A percentile compares a stretch with the other conserved stretches of the same genome.
phyloP scores from a whole-genome alignment of 2,113 vertebrate genomes.

The Crotalus tigris region DNA sequence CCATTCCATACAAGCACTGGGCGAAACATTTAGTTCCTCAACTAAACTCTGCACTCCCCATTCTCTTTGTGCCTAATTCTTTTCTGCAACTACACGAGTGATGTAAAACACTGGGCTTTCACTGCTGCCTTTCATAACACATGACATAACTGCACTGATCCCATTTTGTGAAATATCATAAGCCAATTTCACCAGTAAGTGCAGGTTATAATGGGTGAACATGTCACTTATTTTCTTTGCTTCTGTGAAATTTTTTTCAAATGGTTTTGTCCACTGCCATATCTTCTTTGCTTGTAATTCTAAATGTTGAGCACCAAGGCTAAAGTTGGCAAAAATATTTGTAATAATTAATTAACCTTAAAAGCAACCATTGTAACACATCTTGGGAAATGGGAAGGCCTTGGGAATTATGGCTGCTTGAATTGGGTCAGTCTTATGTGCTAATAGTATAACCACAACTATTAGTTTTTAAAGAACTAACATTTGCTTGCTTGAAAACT shows the following conservation, averaged over 20 bases:
- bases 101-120: background rate
- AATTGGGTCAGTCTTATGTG: background rate
- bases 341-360: background rate
- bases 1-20: background rate
- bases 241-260: background rate
- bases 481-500: background rate
- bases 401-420: too few relatives aligned
- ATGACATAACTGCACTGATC: background rate
- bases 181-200: background rate
- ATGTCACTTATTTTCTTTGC: background rate
- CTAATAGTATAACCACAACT: background rate
- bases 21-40: background rate
- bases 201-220: background rate
- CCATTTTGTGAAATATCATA: background rate
- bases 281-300: background rate
- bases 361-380: background rate
- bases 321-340: background rate
- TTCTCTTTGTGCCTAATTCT: background rate
- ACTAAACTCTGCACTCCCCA: background rate
- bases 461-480: background rate
- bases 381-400: background rate
- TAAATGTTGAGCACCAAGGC: background rate
- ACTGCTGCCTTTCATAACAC: background rate
- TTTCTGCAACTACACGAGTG: background rate
- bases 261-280: background rate